phyloP scores from a whole-genome alignment of 2,113 vertebrate genomes.

The Atrichornis clamosus region DNA sequence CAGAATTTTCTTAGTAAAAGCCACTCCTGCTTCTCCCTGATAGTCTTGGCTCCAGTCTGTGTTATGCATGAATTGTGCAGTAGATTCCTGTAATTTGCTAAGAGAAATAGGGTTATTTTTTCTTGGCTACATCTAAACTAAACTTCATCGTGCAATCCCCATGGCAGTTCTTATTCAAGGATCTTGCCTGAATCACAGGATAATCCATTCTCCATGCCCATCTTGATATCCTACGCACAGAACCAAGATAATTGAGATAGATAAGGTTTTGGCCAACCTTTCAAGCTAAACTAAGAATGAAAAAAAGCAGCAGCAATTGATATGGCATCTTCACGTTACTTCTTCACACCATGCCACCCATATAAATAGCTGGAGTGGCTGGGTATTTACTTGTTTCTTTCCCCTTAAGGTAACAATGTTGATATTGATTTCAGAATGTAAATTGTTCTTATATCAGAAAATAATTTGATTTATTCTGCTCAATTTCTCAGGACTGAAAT shows the following conservation, averaged over 20 bases:
- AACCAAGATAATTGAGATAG: not conserved
- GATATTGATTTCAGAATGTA: not conserved
- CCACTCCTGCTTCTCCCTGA: not conserved
- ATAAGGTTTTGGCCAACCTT: not conserved
- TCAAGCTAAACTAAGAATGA: not conserved
- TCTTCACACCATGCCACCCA: not conserved
- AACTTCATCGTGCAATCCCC: not conserved
- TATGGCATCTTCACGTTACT: not conserved
- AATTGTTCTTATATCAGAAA: not conserved
- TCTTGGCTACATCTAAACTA: not conserved
- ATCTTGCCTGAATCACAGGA: not conserved
- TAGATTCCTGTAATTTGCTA: not conserved
- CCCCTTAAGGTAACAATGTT: not conserved
- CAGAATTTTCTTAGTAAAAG: not conserved
- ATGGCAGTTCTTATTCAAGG: not conserved
- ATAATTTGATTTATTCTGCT: not conserved
- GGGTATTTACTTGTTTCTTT: not conserved
- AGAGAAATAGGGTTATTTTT: not conserved
- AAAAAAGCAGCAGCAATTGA: not conserved
- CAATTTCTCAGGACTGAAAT: not conserved
- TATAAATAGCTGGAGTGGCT: not conserved
- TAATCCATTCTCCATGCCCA: not conserved
- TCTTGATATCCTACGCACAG: not conserved
- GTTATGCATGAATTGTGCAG: not conserved
- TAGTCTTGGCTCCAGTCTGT: not conserved